Percentiles rank a stretch among this genome's conserved stretches.
Conservation (phyloP, 2,113 vertebrate species). For the Labeo catla region DNA sequence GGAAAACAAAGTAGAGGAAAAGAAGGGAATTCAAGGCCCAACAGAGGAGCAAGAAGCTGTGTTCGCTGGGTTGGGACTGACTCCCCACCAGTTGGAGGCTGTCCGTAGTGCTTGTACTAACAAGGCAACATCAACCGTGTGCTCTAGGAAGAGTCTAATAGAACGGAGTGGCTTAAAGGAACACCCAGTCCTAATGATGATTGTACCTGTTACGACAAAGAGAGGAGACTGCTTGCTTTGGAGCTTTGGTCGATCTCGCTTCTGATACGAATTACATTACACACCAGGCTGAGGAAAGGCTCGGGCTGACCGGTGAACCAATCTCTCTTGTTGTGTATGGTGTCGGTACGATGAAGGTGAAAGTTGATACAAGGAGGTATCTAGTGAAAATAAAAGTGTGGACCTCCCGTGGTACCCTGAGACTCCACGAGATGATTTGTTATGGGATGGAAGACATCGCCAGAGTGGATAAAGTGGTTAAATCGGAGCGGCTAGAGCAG, state of each 20-base stretch:
- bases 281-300: background rate
- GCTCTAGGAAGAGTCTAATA: too few species aligned
- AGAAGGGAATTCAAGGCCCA: too few species aligned
- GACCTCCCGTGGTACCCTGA: background rate
- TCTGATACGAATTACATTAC: background rate
- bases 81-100: too few species aligned
- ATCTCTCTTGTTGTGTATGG: background rate
- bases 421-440: background rate
- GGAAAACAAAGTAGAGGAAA: too few species aligned
- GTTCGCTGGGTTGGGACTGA: too few species aligned
- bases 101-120: too few species aligned
- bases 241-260: background rate
- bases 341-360: background rate
- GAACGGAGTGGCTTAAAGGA: slow-evolving; percentile 14
- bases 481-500: background rate
- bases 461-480: background rate
- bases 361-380: too few species aligned
- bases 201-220: background rate
- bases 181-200: background rate
- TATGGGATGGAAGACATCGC: background rate
- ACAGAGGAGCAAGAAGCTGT: too few species aligned
- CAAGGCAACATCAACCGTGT: too few species aligned
- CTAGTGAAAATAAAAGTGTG: background rate
- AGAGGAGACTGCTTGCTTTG: slow-evolving; percentile 4
- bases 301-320: background rate